Evolutionary conservation across 2,797 vertebrate genomes (phyloP), one percentile per base, ranked within the genome.

Genomic region (Melanotaenia pygmaea): DNA sequence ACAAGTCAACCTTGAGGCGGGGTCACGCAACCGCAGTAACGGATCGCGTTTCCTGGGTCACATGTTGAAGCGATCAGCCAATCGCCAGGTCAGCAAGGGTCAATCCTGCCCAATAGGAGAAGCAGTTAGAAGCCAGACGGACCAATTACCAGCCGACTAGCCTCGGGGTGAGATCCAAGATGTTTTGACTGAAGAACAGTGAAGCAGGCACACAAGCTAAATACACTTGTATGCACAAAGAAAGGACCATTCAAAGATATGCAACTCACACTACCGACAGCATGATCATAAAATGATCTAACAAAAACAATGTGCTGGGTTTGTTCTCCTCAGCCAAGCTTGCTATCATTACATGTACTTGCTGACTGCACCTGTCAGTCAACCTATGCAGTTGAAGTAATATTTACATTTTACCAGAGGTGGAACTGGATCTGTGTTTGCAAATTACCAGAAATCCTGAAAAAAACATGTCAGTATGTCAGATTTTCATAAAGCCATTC

Each of bases 51-150:
- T 91, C 90, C 78, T 72, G 77, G 89, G 91, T 92, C 89, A 88
- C 91, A 93, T 90, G 88, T 73, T 91, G 91, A 93, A 92, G 82
- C 77, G 38, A 93, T 92, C 86, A 91, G 88, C 91, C 94, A 95
- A 95, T 94, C 89, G 88, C 84, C 78, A 85, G 93, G 91, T 94
- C 94, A 93, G 85, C 73, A 80, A 85, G 92, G 92, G 94, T 93
- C 93, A 93, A 85, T 93, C 94, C 89, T 79, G 79, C 90, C 93
- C 95, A 95, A 94, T 95, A 94, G 91, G 91, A 95, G 75, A 88
- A 92, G 93, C 90, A 93, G 93, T 94, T 93, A 93, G 94, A 91
- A 70, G 86, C 89, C 90, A 94, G 91, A 92, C 72, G 84, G 87
- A 92, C 74, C 81, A 93, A 93, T 95, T 96, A 95, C 85, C 85